phyloP scores from a whole-genome alignment of 2,113 vertebrate genomes.

The Passer montanus region DNA sequence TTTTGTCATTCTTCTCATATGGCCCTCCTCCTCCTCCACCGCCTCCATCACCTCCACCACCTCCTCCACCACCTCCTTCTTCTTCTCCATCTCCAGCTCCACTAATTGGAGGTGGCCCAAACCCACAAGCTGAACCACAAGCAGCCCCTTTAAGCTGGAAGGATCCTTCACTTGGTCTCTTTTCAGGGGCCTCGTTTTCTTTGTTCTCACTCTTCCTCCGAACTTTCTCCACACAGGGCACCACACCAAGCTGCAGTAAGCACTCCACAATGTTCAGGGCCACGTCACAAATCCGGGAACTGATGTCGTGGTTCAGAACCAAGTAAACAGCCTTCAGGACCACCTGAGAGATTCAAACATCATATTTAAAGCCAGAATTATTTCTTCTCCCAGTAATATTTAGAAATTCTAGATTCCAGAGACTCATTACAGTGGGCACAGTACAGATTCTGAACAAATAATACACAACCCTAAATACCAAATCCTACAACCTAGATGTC shows the following conservation, averaged over 20 bases:
- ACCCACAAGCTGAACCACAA: constrained; percentile 74
- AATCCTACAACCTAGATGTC: not conserved
- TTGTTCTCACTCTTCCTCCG: constrained; percentile 90
- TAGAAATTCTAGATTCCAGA: not conserved
- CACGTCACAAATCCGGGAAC: constrained; percentile 95
- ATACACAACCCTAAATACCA: not conserved
- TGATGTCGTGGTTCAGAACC: constrained; percentile 96
- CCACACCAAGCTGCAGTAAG: constrained; percentile 92
- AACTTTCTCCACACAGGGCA: constrained; percentile 87
- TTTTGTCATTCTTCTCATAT: constrained; percentile 90
- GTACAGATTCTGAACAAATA: not conserved
- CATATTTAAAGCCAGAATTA: not conserved
- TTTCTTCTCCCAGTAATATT: not conserved
- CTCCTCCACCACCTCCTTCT: constrained; percentile 76
- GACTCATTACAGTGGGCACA: not conserved
- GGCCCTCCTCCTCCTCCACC: constrained; percentile 78
- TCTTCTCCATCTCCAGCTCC: constrained; percentile 75
- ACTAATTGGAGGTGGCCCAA: constrained; percentile 61
- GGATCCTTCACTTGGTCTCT: constrained; percentile 83
- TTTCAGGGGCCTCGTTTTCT: constrained; percentile 83
- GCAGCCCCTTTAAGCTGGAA: constrained; percentile 77
- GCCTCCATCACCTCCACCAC: constrained; percentile 70
- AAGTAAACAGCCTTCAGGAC: constrained; percentile 92
- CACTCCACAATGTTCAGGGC: constrained; percentile 95
- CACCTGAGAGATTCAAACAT: constrained; percentile 76